Evolutionary conservation across 2,888 invertebrate genomes (phyloP), one percentile per base, ranked within the genome.

Genomic region (Drosophila kambysellisi): DNA sequence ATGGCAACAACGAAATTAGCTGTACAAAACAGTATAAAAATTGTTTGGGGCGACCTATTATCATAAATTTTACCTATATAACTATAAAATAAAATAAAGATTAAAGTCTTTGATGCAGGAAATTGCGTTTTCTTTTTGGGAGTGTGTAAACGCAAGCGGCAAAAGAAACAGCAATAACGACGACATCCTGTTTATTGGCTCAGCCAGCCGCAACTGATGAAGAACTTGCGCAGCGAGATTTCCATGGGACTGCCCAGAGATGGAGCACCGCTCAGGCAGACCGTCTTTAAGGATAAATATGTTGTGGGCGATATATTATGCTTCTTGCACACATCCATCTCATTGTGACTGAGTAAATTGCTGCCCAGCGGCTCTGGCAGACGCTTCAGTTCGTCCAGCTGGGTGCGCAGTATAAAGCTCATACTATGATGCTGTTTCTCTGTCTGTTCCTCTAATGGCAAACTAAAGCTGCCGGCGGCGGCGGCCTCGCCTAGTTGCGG

Each of bases 261-360:
- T 20, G 93, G 92, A 12, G 92, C 92, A 25, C 93, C 93, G 75
- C 93, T 93, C 68, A 98, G 94, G 76, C 98, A 95, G 83, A 97
- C 95, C 17, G 98, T 96, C 94, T 98, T 98, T 93, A 98, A 94
- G 5, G 97, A 97, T 85, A 97, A 95, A 94, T 98, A 98, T 93
- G 97, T 97, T 69, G 97, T 96, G 76, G 98, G 97, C 83, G 96
- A 96, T 91, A 98, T 94, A 92, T 97, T 96, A 91, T 98, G 94
- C 69, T 95, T 94, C 62, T 95, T 94, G 93, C 97, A 97, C 76
- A 97, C 93, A 96, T 96, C 95, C 92, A 95, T 94, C 93, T 96
- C 96, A 90, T 95, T 95, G 93, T 93, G 94, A 84, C 95, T 95
- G 89, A 96, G 94, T 92, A 96, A 94, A 93, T 94, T 95, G 93